Base-by-base conservation (phyloP, 2,888 invertebrate genomes). In the Brachyptera putata region DNA sequence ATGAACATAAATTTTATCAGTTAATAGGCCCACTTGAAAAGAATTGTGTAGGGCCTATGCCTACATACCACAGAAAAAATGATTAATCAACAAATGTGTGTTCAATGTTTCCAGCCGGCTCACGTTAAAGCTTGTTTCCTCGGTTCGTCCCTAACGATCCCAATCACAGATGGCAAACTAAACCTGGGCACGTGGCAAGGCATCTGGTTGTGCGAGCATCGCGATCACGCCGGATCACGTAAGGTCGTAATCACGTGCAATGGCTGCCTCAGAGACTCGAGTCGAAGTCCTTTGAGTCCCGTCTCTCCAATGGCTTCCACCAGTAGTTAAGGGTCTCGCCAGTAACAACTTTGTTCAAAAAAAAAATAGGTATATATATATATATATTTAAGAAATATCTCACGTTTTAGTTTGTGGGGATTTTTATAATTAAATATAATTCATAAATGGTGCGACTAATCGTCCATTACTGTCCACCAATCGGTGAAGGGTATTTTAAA, bases 101-200 rank as follows among this genome's bases (percentile, higher is more conserved):
- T n/a, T n/a, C n/a, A n/a, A n/a, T 60, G 61, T 61, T 77, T 79
- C 60, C 79, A 96, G 96, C 96, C 97, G 60, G 96, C 95, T 67
- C 96, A 97, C 75, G 94, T 95, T 69, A 97, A 97, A 79, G 94
- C 96, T 65, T 93, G 95, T 76, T 94, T 97, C 77, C 82, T 97
- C 73, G 96, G 97, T 69, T 93, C 95, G 67, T 94, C 93, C 68
- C 80, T 97, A 74, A 95, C 93, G 71, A 91, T 97, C 75, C 96
- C 96, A 67, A 94, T 97, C 74, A 93, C 95, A 68, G 93, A 96
- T 72, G 96, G 96, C 70, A 92, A 93, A 77, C 80, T 96, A 72
- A 93, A 94, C 74, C 80, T 96, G 71, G 96, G 96, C 69, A 95
- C 94, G 70, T 97, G 96, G 96, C 96, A 96, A 79, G 96, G 97